Conservation (phyloP, 2,113 vertebrate genomes). For the Oceanites oceanicus region DNA sequence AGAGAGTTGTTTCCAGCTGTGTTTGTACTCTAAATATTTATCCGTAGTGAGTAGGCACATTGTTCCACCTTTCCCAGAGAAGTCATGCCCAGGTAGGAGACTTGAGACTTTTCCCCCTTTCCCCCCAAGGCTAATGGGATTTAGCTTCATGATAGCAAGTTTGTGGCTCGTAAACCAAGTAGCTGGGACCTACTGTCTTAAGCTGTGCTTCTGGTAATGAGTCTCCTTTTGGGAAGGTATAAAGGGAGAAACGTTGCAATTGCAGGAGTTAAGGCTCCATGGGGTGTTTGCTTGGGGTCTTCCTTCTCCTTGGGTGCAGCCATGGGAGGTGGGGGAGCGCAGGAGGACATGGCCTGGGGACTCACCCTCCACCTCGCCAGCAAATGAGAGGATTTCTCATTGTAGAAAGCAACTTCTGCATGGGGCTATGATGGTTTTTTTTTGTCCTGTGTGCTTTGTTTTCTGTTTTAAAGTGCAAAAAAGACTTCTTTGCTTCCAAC, state of each 20-base stretch:
- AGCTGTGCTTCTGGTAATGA: background rate
- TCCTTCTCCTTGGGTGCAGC: background rate
- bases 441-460: background rate
- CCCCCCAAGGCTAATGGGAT: background rate
- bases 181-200: background rate
- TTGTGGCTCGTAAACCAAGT: background rate
- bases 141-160: background rate
- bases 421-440: background rate
- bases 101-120: background rate
- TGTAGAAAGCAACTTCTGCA: background rate
- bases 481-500: background rate
- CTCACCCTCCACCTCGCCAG: accelerated
- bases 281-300: background rate
- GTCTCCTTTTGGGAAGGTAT: background rate
- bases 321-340: background rate
- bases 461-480: background rate
- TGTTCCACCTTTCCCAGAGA: background rate
- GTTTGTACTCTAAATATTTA: background rate
- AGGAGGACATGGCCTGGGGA: background rate
- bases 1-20: slow-evolving; percentile 3
- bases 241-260: background rate
- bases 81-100: background rate
- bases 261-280: background rate
- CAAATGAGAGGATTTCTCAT: background rate
- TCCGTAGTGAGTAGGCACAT: background rate